Base-by-base conservation (phyloP, 2,113 vertebrate genomes). In the Calonectris borealis region DNA sequence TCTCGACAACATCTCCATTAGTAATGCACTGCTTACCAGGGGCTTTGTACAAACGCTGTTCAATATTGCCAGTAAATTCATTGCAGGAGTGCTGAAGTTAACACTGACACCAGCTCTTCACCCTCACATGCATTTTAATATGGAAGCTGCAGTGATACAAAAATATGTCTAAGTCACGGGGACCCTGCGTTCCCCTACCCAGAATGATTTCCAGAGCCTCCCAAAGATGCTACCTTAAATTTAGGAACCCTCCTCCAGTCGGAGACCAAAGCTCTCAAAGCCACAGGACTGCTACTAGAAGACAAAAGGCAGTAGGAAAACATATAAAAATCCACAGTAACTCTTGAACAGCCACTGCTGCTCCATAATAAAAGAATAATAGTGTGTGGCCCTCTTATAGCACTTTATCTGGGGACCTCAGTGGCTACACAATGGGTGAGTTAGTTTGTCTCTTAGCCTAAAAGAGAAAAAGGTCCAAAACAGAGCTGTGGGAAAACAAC, bases 231-330 rank as follows among this genome's bases (percentile, higher is more conserved):
- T 79, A 96, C 92, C 88, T 96, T 92, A 94, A 96, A 96, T 92
- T 91, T 88, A 88, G 88, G 75, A 83, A 55, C 46, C 3, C 2
- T 25, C 18, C 51, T 88, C 75, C 86, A 86, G 42, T 69, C 0
- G 0, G 54, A 83, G 16, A 72, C 58, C 66, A 54, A 86, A 92
- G 68, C 46, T 88, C 79, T 93, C 92, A 94, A 92, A 95, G 86
- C 85, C 71, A 86, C 94, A 94, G 75, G 78, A 83, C 54, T 73
- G 55, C 82, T 92, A 81, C 46, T 70, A 86, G 90, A 93, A 92
- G 83, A 96, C 82, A 93, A 96, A 96, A 94, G 64, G 71, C 77
- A 66, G 71, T 51, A 94, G 62, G 60, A 95, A 96, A 96, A 96
- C 79, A 85, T 92, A 69, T 72, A 90, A 93, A 95, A 95, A 95